Evolutionary conservation across 2,797 vertebrate species (phyloP).

Genomic region (Leptatherina wallacei): DNA sequence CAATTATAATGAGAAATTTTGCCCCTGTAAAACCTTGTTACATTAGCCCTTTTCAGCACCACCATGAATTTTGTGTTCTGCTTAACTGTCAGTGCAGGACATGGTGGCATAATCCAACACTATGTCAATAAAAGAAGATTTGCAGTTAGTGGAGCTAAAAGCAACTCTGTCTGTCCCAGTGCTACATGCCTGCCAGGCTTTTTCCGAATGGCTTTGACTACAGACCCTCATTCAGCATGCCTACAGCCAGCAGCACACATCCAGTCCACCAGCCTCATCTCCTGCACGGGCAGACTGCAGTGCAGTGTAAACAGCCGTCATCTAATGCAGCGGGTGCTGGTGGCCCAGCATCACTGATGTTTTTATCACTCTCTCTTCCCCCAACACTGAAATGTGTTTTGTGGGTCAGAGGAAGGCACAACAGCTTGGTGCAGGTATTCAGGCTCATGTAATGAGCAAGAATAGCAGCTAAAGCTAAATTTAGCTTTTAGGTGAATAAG

Average conservation of each 20-base stretch:
- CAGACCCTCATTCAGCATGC: slow-evolving; percentile 56
- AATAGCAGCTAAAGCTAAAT: slow-evolving; percentile 46
- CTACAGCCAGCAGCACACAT: slow-evolving; percentile 59
- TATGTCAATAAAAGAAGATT: slow-evolving; percentile 57
- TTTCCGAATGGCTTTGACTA: slow-evolving; percentile 70
- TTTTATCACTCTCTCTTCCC: slow-evolving; percentile 38
- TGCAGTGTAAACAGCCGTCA: slow-evolving; percentile 63
- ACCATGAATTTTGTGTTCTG: slow-evolving; percentile 41
- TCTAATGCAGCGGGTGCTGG: slow-evolving; percentile 53
- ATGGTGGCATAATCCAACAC: slow-evolving; percentile 44
- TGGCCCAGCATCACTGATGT: slow-evolving; percentile 52
- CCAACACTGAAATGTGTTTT: slow-evolving; percentile 42
- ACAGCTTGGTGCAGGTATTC: slow-evolving; percentile 19
- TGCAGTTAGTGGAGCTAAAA: slow-evolving; percentile 48
- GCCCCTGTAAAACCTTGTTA: slow-evolving; percentile 27
- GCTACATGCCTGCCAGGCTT: slow-evolving; percentile 73
- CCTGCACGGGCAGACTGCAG: slow-evolving; percentile 60
- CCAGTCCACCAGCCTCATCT: slow-evolving; percentile 58
- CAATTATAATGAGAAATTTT: slow-evolving; percentile 49
- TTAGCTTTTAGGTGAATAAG: slow-evolving; percentile 46
- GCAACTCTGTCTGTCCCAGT: slow-evolving; percentile 41
- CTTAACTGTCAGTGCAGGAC: slow-evolving; percentile 44
- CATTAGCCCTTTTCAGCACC: slow-evolving; percentile 48
- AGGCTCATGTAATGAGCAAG: slow-evolving; percentile 28
- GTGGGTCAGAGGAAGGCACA: slow-evolving; percentile 22